These are phyloP conservation scores for Chydorus sphaericus DNA, from an alignment of 2,888 invertebrate genomes.

Conservation along the genomic window DNA sequence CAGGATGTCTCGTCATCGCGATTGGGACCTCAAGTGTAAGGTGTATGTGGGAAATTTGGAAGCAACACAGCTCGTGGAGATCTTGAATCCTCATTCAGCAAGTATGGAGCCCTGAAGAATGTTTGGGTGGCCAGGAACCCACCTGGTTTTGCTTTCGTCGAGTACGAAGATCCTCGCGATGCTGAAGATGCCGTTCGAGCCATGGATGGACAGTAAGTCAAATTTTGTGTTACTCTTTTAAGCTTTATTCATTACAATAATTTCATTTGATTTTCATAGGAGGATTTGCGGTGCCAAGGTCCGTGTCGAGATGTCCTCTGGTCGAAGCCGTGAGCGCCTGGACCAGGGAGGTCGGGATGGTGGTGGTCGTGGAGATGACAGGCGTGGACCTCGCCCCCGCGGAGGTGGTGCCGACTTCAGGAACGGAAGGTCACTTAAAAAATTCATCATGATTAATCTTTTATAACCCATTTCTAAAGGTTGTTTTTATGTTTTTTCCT, in stretches of 20 bases:
- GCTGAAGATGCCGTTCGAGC: slow-evolving; percentile 74
- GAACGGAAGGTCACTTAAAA: too few species aligned
- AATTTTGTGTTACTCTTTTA: slow-evolving; percentile 21
- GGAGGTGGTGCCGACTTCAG: slow-evolving; percentile 2
- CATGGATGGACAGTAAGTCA: slow-evolving; percentile 62
- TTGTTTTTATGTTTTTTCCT: neutral
- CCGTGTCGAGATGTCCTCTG: slow-evolving; percentile 84
- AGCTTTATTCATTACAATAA: neutral
- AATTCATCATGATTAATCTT: too few species aligned
- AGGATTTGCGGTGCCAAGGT: slow-evolving; percentile 79
- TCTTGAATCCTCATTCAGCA: slow-evolving; percentile 70
- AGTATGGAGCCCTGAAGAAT: slow-evolving; percentile 75
- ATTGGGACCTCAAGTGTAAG: slow-evolving; percentile 78
- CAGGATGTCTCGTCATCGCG: slow-evolving; percentile 54
- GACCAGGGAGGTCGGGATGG: slow-evolving; percentile 33
- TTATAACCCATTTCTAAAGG: too few species aligned
- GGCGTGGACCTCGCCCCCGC: neutral
- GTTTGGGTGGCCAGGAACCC: slow-evolving; percentile 91
- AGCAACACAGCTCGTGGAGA: slow-evolving; percentile 81
- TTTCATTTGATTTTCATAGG: slow-evolving; percentile 31
- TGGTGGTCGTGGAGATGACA: slow-evolving; percentile 1
- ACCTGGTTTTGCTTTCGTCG: slow-evolving; percentile 80
- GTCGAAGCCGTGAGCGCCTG: slow-evolving; percentile 47
- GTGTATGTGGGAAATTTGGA: slow-evolving; percentile 82
- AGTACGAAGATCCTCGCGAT: slow-evolving; percentile 75